Evolutionary conservation across 2,113 vertebrate genomes (phyloP).

Genomic region (Orientallactaga bullata): DNA sequence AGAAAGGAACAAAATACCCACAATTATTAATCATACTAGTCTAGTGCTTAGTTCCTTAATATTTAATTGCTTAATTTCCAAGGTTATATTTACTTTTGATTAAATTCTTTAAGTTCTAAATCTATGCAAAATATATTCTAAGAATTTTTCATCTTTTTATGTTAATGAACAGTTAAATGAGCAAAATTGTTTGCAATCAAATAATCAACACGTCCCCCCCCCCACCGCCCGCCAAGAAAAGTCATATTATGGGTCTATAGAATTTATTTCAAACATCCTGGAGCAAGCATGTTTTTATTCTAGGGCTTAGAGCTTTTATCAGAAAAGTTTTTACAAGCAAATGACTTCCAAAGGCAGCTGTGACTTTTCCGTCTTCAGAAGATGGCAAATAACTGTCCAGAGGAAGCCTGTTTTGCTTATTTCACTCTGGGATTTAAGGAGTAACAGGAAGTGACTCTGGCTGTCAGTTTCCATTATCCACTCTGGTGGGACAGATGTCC

Average conservation of each 20-base stretch:
- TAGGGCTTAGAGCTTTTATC: conserved; percentile 17
- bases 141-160: conserved; percentile 77
- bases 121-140: conserved; percentile 73
- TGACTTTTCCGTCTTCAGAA: conserved; percentile 9
- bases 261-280: conserved; percentile 57
- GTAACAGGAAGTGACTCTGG: neutral
- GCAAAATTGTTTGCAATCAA: conserved; percentile 82
- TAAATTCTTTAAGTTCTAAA: conserved; percentile 77
- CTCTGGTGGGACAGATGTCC: neutral
- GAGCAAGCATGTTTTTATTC: conserved; percentile 32
- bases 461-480: neutral
- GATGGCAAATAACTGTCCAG: neutral
- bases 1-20: neutral
- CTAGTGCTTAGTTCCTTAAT: conserved; percentile 53
- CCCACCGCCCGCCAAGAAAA: neutral
- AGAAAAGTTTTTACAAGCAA: conserved; percentile 32
- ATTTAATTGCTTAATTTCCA: conserved; percentile 51
- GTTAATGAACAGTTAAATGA: conserved; percentile 78
- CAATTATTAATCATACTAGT: conserved; percentile 57
- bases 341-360: neutral
- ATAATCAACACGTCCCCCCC: conserved; percentile 64
- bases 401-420: neutral
- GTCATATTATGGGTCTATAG: conserved; percentile 51
- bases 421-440: neutral
- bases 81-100: conserved; percentile 72